phyloP scores from a whole-genome alignment of 2,888 invertebrate genomes.

The Drosophila villosipedis region DNA sequence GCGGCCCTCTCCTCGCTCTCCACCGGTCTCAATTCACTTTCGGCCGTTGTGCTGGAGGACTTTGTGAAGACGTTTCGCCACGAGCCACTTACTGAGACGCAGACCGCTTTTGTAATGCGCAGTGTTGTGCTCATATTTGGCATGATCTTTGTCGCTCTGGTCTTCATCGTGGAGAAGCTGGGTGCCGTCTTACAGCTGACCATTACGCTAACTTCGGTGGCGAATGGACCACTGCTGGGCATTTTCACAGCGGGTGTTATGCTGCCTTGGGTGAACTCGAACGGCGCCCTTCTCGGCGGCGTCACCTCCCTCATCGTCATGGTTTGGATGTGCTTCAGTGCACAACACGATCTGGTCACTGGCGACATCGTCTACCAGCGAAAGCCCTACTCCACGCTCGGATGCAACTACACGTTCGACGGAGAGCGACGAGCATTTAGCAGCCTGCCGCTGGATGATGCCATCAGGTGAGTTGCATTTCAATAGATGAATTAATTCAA shows the following conservation, averaged over 20 bases:
- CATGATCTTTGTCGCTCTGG: slow-evolving; percentile 87
- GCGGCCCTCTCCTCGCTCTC: slow-evolving; percentile 94
- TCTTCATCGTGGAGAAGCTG: slow-evolving; percentile 88
- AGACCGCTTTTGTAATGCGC: slow-evolving; percentile 88
- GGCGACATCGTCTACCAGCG: slow-evolving; percentile 85
- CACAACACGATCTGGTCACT: slow-evolving; percentile 86
- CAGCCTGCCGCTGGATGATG: slow-evolving; percentile 67
- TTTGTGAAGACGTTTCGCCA: slow-evolving; percentile 87
- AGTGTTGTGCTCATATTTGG: slow-evolving; percentile 89
- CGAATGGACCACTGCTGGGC: slow-evolving; percentile 89
- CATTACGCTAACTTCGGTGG: slow-evolving; percentile 88
- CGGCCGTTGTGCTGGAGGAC: slow-evolving; percentile 91
- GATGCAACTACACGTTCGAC: slow-evolving; percentile 86
- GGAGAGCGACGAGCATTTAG: slow-evolving; percentile 76
- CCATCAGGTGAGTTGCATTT: slow-evolving; percentile 42
- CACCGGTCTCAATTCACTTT: slow-evolving; percentile 91
- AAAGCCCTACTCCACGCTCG: slow-evolving; percentile 86
- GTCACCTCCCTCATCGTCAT: slow-evolving; percentile 86
- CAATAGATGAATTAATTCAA: too few relatives aligned
- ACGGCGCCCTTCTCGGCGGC: slow-evolving; percentile 87
- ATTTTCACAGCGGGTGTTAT: slow-evolving; percentile 89
- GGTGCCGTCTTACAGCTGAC: slow-evolving; percentile 90
- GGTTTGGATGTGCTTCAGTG: slow-evolving; percentile 87
- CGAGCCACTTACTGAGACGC: slow-evolving; percentile 86
- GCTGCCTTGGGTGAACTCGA: slow-evolving; percentile 88